Percentiles rank a stretch among this genome's conserved stretches.
phyloP scores from a whole-genome alignment of 2,888 invertebrate species.

The Taphrorychus bicolor region DNA sequence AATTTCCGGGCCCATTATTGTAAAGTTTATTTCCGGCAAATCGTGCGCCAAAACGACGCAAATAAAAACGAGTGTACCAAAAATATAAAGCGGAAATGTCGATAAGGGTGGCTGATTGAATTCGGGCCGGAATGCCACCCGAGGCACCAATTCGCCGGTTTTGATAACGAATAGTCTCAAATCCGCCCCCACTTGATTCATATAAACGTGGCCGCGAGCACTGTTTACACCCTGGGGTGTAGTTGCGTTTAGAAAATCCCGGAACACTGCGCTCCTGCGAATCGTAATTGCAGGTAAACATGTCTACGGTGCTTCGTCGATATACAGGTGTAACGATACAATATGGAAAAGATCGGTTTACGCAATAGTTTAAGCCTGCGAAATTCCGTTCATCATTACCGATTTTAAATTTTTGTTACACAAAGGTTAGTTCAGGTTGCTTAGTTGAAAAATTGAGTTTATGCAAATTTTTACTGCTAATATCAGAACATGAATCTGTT shows the following conservation, averaged over 20 bases:
- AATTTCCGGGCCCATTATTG: not conserved
- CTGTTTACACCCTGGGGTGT: conserved; percentile 34
- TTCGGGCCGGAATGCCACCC: conserved; percentile 28
- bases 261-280: conserved; percentile 41
- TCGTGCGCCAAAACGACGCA: not conserved
- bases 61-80: not conserved
- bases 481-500: too few species aligned
- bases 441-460: too few species aligned
- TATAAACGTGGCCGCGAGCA: conserved; percentile 27
- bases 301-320: too few species aligned
- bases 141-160: conserved; percentile 34
- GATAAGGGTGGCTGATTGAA: conserved; percentile 30
- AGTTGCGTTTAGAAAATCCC: conserved; percentile 47
- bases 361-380: too few species aligned
- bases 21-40: not conserved
- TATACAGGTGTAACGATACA: too few species aligned
- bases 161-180: conserved; percentile 37
- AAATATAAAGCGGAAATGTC: not conserved
- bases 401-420: too few species aligned
- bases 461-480: too few species aligned
- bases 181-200: conserved; percentile 36
- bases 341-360: too few species aligned
- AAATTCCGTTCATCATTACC: too few species aligned
- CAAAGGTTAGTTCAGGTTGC: too few species aligned
- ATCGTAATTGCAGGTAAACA: conserved; percentile 19